phyloP scores from a whole-genome alignment of 2,113 vertebrate genomes.

The Morone saxatilis region DNA sequence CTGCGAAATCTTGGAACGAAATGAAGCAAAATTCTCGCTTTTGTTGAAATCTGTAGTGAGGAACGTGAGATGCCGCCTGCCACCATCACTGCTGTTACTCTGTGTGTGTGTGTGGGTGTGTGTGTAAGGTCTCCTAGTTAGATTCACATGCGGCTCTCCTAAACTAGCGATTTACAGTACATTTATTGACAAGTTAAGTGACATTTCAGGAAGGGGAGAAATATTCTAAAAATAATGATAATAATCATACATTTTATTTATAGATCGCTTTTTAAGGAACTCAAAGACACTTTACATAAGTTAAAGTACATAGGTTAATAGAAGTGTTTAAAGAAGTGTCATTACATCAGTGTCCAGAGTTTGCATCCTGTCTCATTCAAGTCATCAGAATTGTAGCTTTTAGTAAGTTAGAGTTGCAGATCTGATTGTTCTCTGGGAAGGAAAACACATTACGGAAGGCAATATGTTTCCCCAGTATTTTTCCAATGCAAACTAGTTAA shows the following conservation, averaged over 20 bases:
- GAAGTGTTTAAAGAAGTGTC: neutral
- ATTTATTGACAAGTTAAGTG: constrained; percentile 27
- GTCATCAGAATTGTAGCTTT: neutral
- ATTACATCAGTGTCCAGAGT: neutral
- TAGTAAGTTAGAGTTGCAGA: neutral
- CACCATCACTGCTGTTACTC: constrained; percentile 42
- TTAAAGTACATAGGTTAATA: too few species aligned
- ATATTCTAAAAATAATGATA: neutral
- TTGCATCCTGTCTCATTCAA: neutral
- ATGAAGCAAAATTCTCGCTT: constrained; percentile 90
- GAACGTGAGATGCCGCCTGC: constrained; percentile 65
- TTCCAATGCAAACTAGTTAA: neutral
- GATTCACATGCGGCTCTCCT: constrained; percentile 43
- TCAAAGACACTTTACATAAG: too few species aligned
- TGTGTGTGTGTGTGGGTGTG: constrained; percentile 27
- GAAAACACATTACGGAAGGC: neutral
- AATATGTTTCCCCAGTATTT: neutral
- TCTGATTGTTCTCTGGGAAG: neutral
- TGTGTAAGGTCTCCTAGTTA: constrained; percentile 11
- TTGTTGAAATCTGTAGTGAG: constrained; percentile 69
- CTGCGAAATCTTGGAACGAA: constrained; percentile 81
- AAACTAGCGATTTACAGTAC: constrained; percentile 30
- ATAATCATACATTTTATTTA: too few species aligned
- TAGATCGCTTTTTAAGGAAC: too few species aligned
- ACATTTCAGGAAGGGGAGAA: neutral